Conservation (phyloP, 2,797 vertebrate species). For the Notoglanidium macrostoma region DNA sequence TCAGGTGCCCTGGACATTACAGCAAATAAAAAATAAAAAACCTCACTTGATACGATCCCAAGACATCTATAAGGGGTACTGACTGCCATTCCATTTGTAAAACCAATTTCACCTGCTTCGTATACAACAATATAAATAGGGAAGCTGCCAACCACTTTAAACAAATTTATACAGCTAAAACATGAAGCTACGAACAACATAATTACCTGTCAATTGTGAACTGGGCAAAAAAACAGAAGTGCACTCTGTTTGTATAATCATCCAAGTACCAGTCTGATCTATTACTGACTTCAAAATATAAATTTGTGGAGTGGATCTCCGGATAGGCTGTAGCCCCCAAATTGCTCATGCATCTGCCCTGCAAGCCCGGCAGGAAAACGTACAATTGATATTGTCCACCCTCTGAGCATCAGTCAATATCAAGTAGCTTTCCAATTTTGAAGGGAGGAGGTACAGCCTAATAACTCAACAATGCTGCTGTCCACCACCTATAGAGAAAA, state of each 20-base stretch:
- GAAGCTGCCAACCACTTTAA: not conserved
- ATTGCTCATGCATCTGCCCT: not conserved
- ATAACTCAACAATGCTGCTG: slow-evolving; percentile 35
- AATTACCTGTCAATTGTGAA: not conserved
- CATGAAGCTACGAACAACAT: not conserved
- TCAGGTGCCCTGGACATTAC: not conserved
- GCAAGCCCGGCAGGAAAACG: not conserved
- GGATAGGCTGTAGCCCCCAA: not conserved
- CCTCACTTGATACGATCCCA: not conserved
- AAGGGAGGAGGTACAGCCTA: slow-evolving; percentile 18
- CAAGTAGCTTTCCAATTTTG: slow-evolving; percentile 33
- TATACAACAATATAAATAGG: not conserved
- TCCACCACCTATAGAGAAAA: slow-evolving; percentile 41
- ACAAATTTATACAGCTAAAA: not conserved
- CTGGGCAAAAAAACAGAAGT: not conserved
- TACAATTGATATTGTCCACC: no score
- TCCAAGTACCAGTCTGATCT: not conserved
- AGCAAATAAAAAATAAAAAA: not conserved
- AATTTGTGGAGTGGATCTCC: no score
- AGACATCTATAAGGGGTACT: not conserved
- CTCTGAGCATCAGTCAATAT: slow-evolving; percentile 33
- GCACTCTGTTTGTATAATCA: not conserved
- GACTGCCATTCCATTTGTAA: not conserved
- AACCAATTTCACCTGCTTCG: not conserved
- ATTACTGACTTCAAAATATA: not conserved